These are phyloP conservation scores for Crocallis elinguaria DNA, from an alignment of 2,888 invertebrate genomes.

Conservation along the genomic window DNA sequence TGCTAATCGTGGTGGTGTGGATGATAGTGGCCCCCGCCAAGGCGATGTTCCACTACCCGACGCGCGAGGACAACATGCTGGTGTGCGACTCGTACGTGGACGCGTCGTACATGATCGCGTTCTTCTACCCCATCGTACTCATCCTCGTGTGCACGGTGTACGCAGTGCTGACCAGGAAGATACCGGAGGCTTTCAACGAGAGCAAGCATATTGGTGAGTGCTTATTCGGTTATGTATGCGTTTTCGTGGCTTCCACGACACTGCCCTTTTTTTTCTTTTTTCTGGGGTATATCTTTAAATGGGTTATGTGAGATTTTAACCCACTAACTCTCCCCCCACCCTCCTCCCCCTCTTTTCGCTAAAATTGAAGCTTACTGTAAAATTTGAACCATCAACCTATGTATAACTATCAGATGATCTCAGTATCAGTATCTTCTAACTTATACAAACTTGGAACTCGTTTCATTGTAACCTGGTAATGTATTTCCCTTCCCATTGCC, in stretches of 20 bases:
- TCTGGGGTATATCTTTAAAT: no score
- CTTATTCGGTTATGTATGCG: background rate
- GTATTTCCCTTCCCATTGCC: background rate
- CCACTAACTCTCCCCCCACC: no score
- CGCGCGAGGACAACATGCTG: conserved; percentile 95
- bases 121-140: conserved; percentile 95
- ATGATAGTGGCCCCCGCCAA: conserved; percentile 95
- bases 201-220: conserved; percentile 96
- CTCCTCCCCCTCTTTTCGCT: no score
- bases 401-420: no score
- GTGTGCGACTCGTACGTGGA: conserved; percentile 97
- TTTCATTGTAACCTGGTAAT: no score
- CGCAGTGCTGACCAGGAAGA: conserved; percentile 97
- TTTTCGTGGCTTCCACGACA: background rate
- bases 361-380: no score
- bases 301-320: no score
- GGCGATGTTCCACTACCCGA: conserved; percentile 96
- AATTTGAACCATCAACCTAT: no score
- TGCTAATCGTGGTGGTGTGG: conserved; percentile 96
- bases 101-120: conserved; percentile 97
- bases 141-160: conserved; percentile 98
- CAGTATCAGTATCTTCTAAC: no score
- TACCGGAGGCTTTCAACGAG: conserved; percentile 99
- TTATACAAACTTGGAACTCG: no score
- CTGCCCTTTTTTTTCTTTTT: no score